Base-by-base conservation (phyloP, 2,113 vertebrate species). In the Lepidothrix coronata region DNA sequence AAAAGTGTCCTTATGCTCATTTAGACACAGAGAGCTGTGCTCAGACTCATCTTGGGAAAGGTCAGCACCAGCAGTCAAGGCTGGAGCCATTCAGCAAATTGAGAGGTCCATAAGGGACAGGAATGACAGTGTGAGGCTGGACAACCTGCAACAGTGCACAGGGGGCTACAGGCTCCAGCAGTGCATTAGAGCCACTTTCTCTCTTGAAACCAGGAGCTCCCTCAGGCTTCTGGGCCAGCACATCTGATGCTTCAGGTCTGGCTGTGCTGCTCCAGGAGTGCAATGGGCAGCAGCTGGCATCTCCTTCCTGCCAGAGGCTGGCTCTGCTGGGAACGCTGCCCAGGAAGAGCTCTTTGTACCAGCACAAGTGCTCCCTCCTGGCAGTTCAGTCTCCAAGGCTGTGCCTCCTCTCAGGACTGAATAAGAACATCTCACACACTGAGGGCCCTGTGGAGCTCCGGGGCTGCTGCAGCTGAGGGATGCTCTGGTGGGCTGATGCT, bases 1-100 rank as follows among this genome's bases (percentile, higher is more conserved):
- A 15, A 5, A 66, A 81, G 25, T 3, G 16, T 61, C 72, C 54
- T 84, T 31, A 24, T 31, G 11, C 58, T 67, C 68, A 65, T 52
- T 20, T 33, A 81, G 65, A 17, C 54, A 49, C 0, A 0, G 14
- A 33, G 4, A 57, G 59, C 7, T 41, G 70, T 20, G 48, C 37
- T 48, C 54, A 68, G 30, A 89, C 44, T 4, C 21, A 25, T n/a
- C 67, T 6, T 5, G 37, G 52, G 66, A 46, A 35, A 39, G 35
- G 30, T 5, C 21, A 77, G 25, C 0, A 1, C n/a, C 62, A 79
- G 87, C 39, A 67, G 46, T 3, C 19, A 18, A 70, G 52, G 62
- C 66, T 51, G 46, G 28, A 88, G 54, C 35, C 25, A 7, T 7
- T 87, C 84, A 78, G 57, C 44, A 59, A 43, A 72, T 15, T 10